Evolutionary conservation across 1,140 invertebrate species (phyloP), one percentile per base, ranked within the genome.

Genomic region (Ephestia elutella): DNA sequence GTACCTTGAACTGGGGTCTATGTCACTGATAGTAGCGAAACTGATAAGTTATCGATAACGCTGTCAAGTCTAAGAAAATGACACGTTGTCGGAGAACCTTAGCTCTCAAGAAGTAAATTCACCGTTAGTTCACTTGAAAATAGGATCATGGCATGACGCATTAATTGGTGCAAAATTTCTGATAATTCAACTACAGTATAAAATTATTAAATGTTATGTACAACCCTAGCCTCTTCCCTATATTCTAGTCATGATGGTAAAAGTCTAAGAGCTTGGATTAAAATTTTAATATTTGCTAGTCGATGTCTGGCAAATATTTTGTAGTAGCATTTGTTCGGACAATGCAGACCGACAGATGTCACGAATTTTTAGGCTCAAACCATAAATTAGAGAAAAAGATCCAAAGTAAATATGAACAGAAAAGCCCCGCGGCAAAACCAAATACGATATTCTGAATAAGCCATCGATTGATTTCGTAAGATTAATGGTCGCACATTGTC

Each of bases 381-480:
- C 75, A 82, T 81, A 84, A 80, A 83, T 80, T 81, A 71, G 72
- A 80, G 76, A 81, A 86, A 86, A 86, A 86, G 74, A 77, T 79
- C 67, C 75, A 84, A 86, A 86, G 77, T 80, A 86, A 88, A 88
- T 76, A 86, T 79, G 65, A 70, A 74, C 69, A 73, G 66, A 80
- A 68, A 85, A 83, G 76, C 70, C 73, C 74, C 77, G 76, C 74
- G 74, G 82, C 72, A 73, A 82, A 85, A 80, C 83, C 81, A 76
- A 86, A 88, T 82, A 88, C 83, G 81, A 86, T 86, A 88, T 86
- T 88, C 78, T 81, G 83, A 88, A 88, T 86, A 86, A 88, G 83
- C 83, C 82, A 86, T 86, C 83, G 86, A 86, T 88, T 86, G 83
- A 88, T 86, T 86, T 88, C 75, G 69, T 70, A 88, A 88, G 86